A percentile compares a stretch with the other conserved stretches of the same genome.
These are phyloP conservation scores for Globodera ellingtonae DNA, from an alignment of 1,140 invertebrate genomes.

Conservation along the genomic window DNA sequence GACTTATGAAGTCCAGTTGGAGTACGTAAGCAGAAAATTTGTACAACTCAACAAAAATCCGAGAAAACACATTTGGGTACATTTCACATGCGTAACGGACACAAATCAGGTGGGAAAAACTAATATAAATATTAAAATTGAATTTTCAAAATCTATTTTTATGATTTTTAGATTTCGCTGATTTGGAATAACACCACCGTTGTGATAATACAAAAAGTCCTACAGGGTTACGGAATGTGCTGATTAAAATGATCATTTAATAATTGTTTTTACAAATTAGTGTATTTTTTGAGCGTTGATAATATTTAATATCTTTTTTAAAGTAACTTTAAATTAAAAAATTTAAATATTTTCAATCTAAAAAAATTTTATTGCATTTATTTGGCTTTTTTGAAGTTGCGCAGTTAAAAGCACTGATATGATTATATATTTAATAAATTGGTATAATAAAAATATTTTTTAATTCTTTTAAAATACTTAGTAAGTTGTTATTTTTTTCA, in stretches of 20 bases:
- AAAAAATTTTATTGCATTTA: too few relatives aligned
- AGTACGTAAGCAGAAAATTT: conserved; percentile 69
- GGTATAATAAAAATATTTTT: too few relatives aligned
- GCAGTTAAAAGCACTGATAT: too few relatives aligned
- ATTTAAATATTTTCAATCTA: too few relatives aligned
- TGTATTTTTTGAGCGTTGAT: too few relatives aligned
- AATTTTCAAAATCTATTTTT: not conserved
- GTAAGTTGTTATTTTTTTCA: too few relatives aligned
- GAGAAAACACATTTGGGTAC: conserved; percentile 98
- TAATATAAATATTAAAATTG: not conserved
- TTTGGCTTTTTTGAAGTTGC: too few relatives aligned
- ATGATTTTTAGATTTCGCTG: conserved; percentile 85
- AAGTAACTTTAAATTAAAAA: too few relatives aligned
- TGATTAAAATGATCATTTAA: conserved; percentile 59
- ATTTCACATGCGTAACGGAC: conserved; percentile 99
- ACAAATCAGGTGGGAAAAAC: conserved; percentile 82
- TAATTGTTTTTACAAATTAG: not conserved
- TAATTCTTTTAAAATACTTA: too few relatives aligned
- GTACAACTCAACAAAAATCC: conserved; percentile 73
- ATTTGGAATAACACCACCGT: conserved; percentile 96
- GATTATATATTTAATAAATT: too few relatives aligned
- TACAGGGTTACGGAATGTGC: conserved; percentile 86
- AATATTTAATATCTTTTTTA: too few relatives aligned
- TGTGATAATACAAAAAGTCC: conserved; percentile 98
- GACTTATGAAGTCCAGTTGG: conserved; percentile 70